These are phyloP conservation scores for Octodonta nipae DNA, from an alignment of 2,888 invertebrate species.

Conservation along the genomic window DNA sequence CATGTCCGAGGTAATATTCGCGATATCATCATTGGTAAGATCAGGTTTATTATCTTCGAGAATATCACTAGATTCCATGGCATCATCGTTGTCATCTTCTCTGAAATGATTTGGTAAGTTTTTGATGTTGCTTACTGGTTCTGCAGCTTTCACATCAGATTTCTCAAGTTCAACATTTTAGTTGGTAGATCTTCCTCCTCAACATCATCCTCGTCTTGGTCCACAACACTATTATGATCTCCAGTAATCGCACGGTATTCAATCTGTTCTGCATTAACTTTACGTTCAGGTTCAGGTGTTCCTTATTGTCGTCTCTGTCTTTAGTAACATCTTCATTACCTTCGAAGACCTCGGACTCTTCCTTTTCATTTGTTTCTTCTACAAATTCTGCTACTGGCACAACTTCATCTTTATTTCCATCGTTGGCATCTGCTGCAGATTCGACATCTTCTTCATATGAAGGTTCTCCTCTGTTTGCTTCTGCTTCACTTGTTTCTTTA, in stretches of 20 bases:
- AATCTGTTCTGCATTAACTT: constrained; percentile 5
- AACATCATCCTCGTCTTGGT: not conserved
- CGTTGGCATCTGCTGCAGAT: not conserved
- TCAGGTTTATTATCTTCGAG: constrained; percentile 4
- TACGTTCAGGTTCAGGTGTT: constrained; percentile 5
- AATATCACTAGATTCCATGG: not conserved
- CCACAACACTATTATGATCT: not conserved
- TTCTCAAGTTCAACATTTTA: constrained; percentile 5
- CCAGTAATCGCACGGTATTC: constrained; percentile 3
- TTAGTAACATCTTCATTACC: constrained; percentile 7
- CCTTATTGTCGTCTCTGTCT: constrained; percentile 7
- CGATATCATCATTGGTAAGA: constrained; percentile 13
- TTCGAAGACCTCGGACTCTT: constrained; percentile 6
- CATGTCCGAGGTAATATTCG: constrained; percentile 11
- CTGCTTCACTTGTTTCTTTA: constrained; percentile 2
- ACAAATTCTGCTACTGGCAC: constrained; percentile 3
- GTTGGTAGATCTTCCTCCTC: not conserved
- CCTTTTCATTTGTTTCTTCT: constrained; percentile 6
- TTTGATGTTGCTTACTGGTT: not conserved
- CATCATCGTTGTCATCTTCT: not conserved
- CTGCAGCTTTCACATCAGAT: not conserved
- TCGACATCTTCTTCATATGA: not conserved
- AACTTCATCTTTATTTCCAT: constrained; percentile 4
- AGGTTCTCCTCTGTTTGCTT: constrained; percentile 6
- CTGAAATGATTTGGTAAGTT: too few relatives aligned